These are phyloP conservation scores for Amblyornis subalaris DNA, from an alignment of 2,113 vertebrate species.

Conservation along the genomic window DNA sequence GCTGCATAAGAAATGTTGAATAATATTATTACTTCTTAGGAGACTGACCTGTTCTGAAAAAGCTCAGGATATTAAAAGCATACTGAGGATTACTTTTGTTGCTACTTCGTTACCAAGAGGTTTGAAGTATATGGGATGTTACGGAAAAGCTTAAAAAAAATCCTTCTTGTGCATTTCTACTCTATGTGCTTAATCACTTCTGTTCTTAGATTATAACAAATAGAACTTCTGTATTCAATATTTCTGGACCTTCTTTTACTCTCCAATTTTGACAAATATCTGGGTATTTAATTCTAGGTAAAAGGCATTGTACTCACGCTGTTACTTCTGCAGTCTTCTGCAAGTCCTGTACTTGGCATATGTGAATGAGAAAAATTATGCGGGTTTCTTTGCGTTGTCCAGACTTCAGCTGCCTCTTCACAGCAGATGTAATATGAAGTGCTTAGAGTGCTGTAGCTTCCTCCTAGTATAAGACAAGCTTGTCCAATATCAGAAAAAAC, in stretches of 20 bases:
- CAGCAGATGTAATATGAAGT: neutral
- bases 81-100: neutral
- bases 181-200: neutral
- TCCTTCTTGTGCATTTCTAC: rapidly evolving
- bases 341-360: neutral
- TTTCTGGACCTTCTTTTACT: neutral
- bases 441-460: neutral
- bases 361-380: neutral
- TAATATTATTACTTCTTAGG: neutral
- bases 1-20: neutral
- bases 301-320: neutral
- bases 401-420: neutral
- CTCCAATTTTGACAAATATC: neutral
- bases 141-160: neutral
- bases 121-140: neutral
- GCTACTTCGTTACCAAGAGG: neutral
- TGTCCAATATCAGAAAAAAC: neutral
- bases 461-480: neutral
- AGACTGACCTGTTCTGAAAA: neutral
- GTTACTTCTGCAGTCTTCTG: neutral
- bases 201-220: neutral
- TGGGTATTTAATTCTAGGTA: neutral
- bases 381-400: neutral
- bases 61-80: neutral
- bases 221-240: neutral